Evolutionary conservation across 2,113 vertebrate genomes (phyloP), one percentile per base, ranked within the genome.

Genomic region (Eurypyga helias): DNA sequence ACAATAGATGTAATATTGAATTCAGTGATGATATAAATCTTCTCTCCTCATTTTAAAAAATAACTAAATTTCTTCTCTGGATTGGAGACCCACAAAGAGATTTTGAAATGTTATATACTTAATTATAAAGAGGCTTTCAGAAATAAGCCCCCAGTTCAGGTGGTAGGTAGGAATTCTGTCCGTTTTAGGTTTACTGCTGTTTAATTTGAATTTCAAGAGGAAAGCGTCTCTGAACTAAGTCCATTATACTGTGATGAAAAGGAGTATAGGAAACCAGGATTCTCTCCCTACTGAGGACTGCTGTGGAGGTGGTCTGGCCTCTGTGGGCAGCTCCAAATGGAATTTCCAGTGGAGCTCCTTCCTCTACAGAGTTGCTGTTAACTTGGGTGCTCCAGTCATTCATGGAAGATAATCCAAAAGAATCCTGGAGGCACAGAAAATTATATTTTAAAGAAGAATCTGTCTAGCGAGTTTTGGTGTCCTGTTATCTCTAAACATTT

Each of bases 21-120:
- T 92, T 96, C 78, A 73, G 24, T 49, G 43, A 77, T 52, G 26
- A 65, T 67, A 97, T 96, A 88, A 97, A 97, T 97, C 92, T 94
- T 96, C 76, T 73, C 77, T 73, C 52, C 69, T 80, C 91, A 23
- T 95, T 93, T 85, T 33, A 92, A 89, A 92, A 93, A 92, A 54
- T 76, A 67, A 76, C 89, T 93, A 78, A 55, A 83, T 95, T 46
- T 82, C 7, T 71, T 86, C 90, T 89, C 61, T 67, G 86, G 58
- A 73, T 20, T 84, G 60, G 51, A 96, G 41, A 86, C 38, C 57
- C 61, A 69, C 57, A 15, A 55, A 60, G 57, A 81, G 72, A 62
- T 92, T 96, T 89, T 82, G 28, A 80, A 95, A 54, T 90, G 45
- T 67, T 90, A 20, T 52, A 19, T 83, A 25, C 36, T 92, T 90